Percentiles rank a stretch among this genome's conserved stretches.
Conservation (phyloP, 2,797 vertebrate species). For the Decapterus maruadsi region DNA sequence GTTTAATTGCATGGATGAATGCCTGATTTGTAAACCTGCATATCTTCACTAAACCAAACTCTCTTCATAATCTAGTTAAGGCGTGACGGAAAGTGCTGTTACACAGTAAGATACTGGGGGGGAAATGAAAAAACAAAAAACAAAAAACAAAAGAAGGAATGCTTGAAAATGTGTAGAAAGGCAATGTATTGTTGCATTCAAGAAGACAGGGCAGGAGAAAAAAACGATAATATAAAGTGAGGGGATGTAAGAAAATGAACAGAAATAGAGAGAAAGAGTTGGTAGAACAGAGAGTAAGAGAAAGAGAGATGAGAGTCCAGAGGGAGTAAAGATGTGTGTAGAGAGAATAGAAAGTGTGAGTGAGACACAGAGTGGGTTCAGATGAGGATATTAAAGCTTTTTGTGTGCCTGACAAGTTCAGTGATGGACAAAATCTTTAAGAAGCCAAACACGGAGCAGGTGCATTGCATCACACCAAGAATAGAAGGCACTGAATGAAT, state of each 20-base stretch:
- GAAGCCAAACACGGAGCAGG: conserved; percentile 15
- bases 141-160: conserved; percentile 6
- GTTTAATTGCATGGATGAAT: background rate
- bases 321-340: background rate
- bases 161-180: background rate
- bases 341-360: background rate
- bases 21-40: background rate
- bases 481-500: conserved; percentile 7
- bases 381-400: conserved; percentile 42
- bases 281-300: conserved; percentile 19
- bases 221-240: conserved; percentile 2
- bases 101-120: background rate
- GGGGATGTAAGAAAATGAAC: conserved; percentile 26
- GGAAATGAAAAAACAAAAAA: background rate
- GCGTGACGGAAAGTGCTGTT: background rate
- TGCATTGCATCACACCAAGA: conserved; percentile 7
- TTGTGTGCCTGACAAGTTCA: conserved; percentile 37
- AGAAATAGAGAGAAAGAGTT: background rate
- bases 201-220: background rate
- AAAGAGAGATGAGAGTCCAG: conserved; percentile 23
- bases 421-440: conserved; percentile 41
- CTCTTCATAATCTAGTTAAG: background rate
- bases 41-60: background rate
- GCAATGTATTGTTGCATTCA: background rate
- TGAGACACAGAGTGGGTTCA: conserved; percentile 16